Percentiles rank a stretch among this genome's conserved stretches.
phyloP scores from a whole-genome alignment of 2,113 vertebrate species.

The Platanista minor region DNA sequence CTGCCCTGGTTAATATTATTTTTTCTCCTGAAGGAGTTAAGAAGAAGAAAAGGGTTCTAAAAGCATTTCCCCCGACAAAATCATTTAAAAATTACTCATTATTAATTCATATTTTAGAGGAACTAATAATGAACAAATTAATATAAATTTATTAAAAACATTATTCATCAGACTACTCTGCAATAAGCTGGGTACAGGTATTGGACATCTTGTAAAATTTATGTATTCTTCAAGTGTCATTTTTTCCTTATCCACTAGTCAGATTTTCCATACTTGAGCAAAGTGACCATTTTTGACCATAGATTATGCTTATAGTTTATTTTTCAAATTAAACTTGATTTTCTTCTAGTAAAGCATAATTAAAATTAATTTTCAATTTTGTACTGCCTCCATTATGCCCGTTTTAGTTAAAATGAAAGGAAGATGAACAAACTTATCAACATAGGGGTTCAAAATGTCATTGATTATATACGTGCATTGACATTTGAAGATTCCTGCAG shows the following conservation, averaged over 20 bases:
- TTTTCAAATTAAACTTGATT: neutral
- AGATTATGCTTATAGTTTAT: neutral
- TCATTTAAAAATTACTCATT: neutral
- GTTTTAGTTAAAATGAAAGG: slow-evolving; percentile 7
- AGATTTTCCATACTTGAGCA: neutral
- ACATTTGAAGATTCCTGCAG: neutral
- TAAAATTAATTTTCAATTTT: neutral
- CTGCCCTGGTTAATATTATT: neutral
- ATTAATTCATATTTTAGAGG: neutral
- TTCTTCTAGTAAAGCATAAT: neutral
- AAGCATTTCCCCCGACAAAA: neutral
- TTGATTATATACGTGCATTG: neutral
- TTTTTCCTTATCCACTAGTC: neutral
- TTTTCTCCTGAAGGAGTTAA: neutral
- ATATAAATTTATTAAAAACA: neutral
- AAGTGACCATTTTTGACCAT: neutral
- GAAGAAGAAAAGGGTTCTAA: neutral
- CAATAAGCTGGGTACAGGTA: neutral
- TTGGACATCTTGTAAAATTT: neutral
- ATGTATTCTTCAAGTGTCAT: neutral
- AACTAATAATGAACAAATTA: neutral
- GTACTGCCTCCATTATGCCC: neutral
- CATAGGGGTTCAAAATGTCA: neutral
- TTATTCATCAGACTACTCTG: neutral
- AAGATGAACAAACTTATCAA: neutral